A percentile compares a stretch with the other conserved stretches of the same genome.
Conservation (phyloP, 2,797 vertebrate species). For the Channallabes apus region DNA sequence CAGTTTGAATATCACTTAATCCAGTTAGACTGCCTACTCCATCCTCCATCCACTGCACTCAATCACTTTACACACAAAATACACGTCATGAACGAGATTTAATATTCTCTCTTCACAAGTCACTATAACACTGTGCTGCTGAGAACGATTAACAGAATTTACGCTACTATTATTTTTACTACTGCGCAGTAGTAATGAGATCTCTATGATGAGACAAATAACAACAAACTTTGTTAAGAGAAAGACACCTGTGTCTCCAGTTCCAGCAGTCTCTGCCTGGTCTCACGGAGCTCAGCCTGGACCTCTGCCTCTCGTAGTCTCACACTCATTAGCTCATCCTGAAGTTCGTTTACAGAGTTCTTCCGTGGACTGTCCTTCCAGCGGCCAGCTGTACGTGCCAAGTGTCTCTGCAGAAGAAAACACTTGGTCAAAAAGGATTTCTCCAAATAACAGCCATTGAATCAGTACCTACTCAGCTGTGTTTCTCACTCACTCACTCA, state of each 20-base stretch:
- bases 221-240: not conserved
- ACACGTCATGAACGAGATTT: not conserved
- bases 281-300: conserved; percentile 89
- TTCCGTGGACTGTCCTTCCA: conserved; percentile 94
- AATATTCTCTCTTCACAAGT: not conserved
- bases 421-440: not conserved
- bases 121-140: not conserved
- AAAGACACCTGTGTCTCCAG: conserved; percentile 89
- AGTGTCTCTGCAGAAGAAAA: conserved; percentile 78
- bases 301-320: conserved; percentile 92
- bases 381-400: conserved; percentile 87
- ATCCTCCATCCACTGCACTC: not conserved
- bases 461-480: not conserved
- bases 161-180: too few relatives aligned
- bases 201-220: not conserved
- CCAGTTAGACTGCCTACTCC: not conserved
- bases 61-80: not conserved
- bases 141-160: not conserved
- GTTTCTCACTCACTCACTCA: not conserved
- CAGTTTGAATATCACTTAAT: not conserved
- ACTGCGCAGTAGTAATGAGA: not conserved
- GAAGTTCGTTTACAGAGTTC: conserved; percentile 87
- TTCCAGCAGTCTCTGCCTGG: conserved; percentile 91
- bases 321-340: conserved; percentile 95
- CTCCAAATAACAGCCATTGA: not conserved